Evolutionary conservation across 64 coral and sea anemone species (phyloP).

Genomic region (Acropora tenuis): DNA sequence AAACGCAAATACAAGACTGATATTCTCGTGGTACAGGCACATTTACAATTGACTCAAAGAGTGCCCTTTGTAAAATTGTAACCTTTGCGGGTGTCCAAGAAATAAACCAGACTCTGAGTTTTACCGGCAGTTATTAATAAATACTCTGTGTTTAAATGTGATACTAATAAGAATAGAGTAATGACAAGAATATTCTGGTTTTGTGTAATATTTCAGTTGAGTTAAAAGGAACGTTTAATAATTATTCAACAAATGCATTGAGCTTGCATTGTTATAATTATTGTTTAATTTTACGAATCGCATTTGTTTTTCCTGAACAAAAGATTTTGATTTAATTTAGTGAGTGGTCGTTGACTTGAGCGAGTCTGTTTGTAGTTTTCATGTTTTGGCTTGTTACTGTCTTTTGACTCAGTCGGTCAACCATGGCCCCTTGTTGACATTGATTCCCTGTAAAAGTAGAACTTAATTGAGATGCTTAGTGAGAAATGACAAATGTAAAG

Average conservation of each 20-base stretch:
- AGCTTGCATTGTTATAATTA: background rate
- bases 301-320: background rate
- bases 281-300: background rate
- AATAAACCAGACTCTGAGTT: background rate
- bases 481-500: too few species aligned
- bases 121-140: too few species aligned
- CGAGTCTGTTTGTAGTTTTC: background rate
- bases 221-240: background rate
- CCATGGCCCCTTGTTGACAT: background rate
- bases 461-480: too few species aligned
- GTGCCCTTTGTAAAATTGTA: background rate
- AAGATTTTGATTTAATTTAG: background rate
- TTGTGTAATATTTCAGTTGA: background rate
- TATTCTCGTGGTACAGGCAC: background rate
- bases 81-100: background rate
- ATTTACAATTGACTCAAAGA: background rate
- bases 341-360: background rate
- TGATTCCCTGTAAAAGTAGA: too few species aligned
- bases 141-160: too few species aligned
- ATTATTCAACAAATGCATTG: background rate
- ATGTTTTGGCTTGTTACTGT: background rate
- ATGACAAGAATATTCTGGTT: background rate
- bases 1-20: too few species aligned
- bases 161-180: too few species aligned
- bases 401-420: background rate